Base-by-base conservation (phyloP, 2,113 vertebrate species). In the Cricetomys ansorgei region DNA sequence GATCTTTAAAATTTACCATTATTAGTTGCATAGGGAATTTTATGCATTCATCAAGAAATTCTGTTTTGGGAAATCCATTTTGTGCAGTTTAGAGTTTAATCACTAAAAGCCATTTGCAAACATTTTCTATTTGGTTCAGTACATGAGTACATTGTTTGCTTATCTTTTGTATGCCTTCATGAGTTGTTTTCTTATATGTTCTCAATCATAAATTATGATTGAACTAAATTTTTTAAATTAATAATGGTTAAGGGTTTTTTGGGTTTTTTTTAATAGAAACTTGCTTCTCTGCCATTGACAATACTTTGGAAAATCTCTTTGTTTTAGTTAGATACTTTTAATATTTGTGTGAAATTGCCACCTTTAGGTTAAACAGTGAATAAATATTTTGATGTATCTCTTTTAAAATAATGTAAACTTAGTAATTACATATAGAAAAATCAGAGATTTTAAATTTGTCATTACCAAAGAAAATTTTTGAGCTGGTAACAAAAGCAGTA, bases 181-280 rank as follows among this genome's bases (percentile, higher is more conserved):
- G 55, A 92, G 25, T 75, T 88, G 13, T 53, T 92, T 93, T 37
- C 53, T 94, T 95, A 34, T 15, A 55, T 89, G 88, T 86, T 90
- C 15, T 86, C 76, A 72, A 9, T 31, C 48, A 69, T 16, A 92
- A 79, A 92, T 85, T 70, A 77, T 57, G 53, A 55, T 37, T 72
- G 27, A 79, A 69, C 17, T 96, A 76, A 93, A 92, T 48, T 53
- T 48, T 81, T 93, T 45, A 0, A 89, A 48, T 87, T 96, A 94
- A 92, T 89, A 96, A 88, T 90, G 12, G 12, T 79, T 92, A 92
- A 70, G n/a, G 67, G 75, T 93, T 91, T 72, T 7, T 92, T 31
- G 65, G n/a, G 67, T 80, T 93, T 91, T 72, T 7, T 92, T 31
- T 11, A 34, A 91, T 64, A 53, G 77, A 59, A 92, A 25, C 40